Base-by-base conservation (phyloP, 2,888 invertebrate species). In the Chymomyza fuscimana region DNA sequence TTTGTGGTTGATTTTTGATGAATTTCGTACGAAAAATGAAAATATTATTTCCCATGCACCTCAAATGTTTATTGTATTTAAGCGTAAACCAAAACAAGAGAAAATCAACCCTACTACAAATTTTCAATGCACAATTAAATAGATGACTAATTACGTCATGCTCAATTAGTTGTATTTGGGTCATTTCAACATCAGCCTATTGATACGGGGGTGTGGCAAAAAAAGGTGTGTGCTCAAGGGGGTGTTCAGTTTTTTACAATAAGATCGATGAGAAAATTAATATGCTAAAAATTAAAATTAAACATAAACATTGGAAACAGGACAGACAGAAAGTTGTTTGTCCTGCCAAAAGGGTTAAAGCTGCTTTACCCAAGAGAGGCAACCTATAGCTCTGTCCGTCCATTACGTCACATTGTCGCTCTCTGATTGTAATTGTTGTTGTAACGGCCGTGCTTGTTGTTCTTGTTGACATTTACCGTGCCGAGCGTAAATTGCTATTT, bases 101-200 rank as follows among this genome's bases (percentile, higher is more conserved):
- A 58, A 70, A 56, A 73, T 68, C 70, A 67, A 63, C 69, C 58
- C 58, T 25, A 25, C 4, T 5, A 10, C 56, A 58, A 22, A 22
- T 76, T 68, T 75, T 68, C 76, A 29, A 76, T 77, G 65, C 65
- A 63, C 77, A 63, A 77, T 77, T 70, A 70, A 76, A 81, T 80
- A 76, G 77, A 70, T 77, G 82, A 78, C 88, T 85, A 86, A 85
- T 85, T 88, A 88, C 87, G 85, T 86, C 85, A 85, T 68, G 88
- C 76, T 72, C 88, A 85, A 88, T 85, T 85, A 86, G 85, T 74
- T 71, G 72, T 77, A 81, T 86, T 84, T 83, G 77, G 84, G 88
- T 87, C 87, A 79, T 16, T 6, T 19, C n/a, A 50, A 40, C 12
- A 59, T 52, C 29, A 12, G 32, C 1, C 3, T 15, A n/a, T 32